Percentiles rank a stretch among this genome's conserved stretches.
phyloP scores from a whole-genome alignment of 2,888 invertebrate genomes.

The Catocala sponsa region DNA sequence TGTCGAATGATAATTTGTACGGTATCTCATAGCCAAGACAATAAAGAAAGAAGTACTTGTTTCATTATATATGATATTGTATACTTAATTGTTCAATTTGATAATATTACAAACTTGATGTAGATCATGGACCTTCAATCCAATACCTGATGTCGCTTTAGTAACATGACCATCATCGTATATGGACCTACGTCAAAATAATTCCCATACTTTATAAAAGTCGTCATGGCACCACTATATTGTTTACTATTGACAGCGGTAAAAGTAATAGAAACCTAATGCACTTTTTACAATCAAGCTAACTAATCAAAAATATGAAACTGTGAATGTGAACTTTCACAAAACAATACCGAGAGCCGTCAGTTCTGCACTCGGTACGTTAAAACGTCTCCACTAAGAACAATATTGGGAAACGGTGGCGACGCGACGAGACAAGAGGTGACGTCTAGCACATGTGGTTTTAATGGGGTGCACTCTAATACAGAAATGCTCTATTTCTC shows the following conservation, averaged over 20 bases:
- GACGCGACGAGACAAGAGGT: slow-evolving; percentile 58
- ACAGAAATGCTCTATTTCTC: slow-evolving; percentile 74
- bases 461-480: slow-evolving; percentile 83
- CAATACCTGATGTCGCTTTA: too few relatives aligned
- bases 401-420: slow-evolving; percentile 61
- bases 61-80: too few relatives aligned
- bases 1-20: too few relatives aligned
- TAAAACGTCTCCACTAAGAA: slow-evolving; percentile 24
- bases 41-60: too few relatives aligned
- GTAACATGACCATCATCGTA: too few relatives aligned
- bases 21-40: too few relatives aligned
- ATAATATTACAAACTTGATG: too few relatives aligned
- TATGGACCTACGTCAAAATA: too few relatives aligned
- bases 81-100: too few relatives aligned
- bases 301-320: not conserved
- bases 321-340: not conserved
- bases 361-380: slow-evolving; percentile 9
- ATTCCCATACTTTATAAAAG: too few relatives aligned
- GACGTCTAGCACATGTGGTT: slow-evolving; percentile 81
- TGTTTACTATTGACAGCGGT: not conserved
- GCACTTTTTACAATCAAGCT: slow-evolving; percentile 4
- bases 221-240: too few relatives aligned
- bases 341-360: slow-evolving; percentile 4
- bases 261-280: not conserved
- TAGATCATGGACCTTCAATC: too few relatives aligned